Base-by-base conservation (phyloP, 2,113 vertebrate species). In the Strix aluco region DNA sequence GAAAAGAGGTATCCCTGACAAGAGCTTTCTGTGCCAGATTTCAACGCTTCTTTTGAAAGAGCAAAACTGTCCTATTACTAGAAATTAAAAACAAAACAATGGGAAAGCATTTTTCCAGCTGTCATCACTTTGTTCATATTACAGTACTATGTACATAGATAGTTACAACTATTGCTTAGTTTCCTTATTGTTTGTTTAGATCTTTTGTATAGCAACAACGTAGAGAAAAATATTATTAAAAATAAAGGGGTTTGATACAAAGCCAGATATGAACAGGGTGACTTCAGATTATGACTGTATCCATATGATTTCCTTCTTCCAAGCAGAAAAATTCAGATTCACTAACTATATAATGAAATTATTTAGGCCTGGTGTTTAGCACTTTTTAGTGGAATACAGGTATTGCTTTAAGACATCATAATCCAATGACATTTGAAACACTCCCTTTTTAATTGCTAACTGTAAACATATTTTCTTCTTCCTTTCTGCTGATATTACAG, bases 101-200 rank as follows among this genome's bases (percentile, higher is more conserved):
- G 44, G 67, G 59, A 93, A 88, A 81, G 32, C 69, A 78, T 93
- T 94, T 88, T 92, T 94, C 84, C 82, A 92, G 86, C 69, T 95
- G 94, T 96, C 94, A 93, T 86, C 96, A 91, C 75, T 63, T 86
- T 74, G 32, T 75, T 90, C 72, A 23, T 78, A 63, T 66, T 86
- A 59, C 32, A 90, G 63, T 55, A 84, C 55, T 44, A 47, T 52
- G 90, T 84, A 67, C 85, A 82, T 88, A 65, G 72, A 83, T 69
- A 94, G 95, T 91, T 95, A 65, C 78, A 91, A 63, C 26, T 85
- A 89, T 85, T 96, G 91, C 91, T 84, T 95, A 40, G 86, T 92
- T 91, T 86, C 77, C 65, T 71, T 84, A 63, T 55, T 96, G 83
- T 97, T 96, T 96, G 69, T 95, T 96, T 94, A 91, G 52, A 47